A percentile compares a stretch with the other conserved stretches of the same genome.
These are phyloP conservation scores for Mythimna ferrago DNA, from an alignment of 2,888 invertebrate genomes.

Conservation along the genomic window DNA sequence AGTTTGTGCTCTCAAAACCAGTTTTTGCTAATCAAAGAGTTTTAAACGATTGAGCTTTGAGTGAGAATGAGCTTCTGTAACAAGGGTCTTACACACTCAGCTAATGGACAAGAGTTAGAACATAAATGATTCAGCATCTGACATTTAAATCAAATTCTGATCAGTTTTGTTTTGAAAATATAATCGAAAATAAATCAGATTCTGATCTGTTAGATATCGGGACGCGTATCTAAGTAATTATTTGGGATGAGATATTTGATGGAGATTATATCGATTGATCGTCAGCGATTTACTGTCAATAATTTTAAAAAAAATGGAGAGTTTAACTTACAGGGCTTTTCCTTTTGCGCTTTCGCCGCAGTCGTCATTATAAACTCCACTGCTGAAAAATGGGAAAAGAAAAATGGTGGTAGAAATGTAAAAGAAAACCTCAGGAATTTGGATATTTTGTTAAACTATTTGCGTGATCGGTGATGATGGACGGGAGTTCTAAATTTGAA, in stretches of 20 bases:
- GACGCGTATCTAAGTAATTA: background rate
- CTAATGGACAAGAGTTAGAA: background rate
- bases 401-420: slow-evolving; percentile 63
- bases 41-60: background rate
- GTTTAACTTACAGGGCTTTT: slow-evolving; percentile 80
- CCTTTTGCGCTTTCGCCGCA: slow-evolving; percentile 79
- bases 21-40: background rate
- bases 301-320: background rate
- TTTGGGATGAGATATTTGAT: background rate
- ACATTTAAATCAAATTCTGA: background rate
- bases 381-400: slow-evolving; percentile 56
- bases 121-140: background rate
- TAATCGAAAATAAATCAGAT: background rate
- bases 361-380: slow-evolving; percentile 75
- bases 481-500: slow-evolving; percentile 77
- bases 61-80: background rate
- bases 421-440: slow-evolving; percentile 77
- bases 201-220: background rate
- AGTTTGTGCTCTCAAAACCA: no score
- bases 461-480: slow-evolving; percentile 67
- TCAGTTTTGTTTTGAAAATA: background rate
- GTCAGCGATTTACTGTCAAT: slow-evolving; percentile 13
- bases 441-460: slow-evolving; percentile 70
- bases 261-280: slow-evolving; percentile 5
- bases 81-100: background rate